phyloP scores from a whole-genome alignment of 2,888 invertebrate genomes.

The Pachymerium ferrugineum region DNA sequence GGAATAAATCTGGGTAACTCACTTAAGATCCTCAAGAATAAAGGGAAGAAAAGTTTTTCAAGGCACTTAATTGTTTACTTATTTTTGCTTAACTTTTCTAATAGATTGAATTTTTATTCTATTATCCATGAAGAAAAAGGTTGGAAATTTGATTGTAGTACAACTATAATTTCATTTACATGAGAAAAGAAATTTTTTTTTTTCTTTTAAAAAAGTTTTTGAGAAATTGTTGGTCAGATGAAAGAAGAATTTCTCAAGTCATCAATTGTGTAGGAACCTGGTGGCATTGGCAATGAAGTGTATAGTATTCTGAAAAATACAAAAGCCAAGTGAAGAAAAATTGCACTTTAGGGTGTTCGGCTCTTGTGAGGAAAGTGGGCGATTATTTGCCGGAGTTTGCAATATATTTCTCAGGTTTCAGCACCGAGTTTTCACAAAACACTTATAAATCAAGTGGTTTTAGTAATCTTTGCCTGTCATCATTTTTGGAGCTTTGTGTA shows the following conservation, averaged over 20 bases:
- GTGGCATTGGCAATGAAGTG: not conserved
- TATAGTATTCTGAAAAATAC: not conserved
- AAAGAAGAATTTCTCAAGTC: not conserved
- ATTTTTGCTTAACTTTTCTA: not conserved
- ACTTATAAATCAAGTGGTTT: conserved; percentile 14
- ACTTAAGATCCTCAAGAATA: not conserved
- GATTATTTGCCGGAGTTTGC: not conserved
- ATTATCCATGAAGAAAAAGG: not conserved
- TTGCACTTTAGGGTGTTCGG: not conserved
- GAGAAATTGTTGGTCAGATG: too few species aligned
- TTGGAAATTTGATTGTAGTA: not conserved
- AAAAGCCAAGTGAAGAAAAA: not conserved
- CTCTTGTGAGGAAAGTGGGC: not conserved
- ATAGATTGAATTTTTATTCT: not conserved
- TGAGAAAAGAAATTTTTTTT: too few species aligned
- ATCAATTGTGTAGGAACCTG: not conserved
- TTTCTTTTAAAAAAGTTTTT: too few species aligned
- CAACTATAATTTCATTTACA: not conserved
- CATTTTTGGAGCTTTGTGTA: not conserved
- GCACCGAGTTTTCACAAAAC: not conserved
- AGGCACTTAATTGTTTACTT: not conserved
- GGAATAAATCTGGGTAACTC: conserved; percentile 13
- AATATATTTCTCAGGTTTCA: not conserved
- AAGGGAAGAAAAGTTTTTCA: not conserved
- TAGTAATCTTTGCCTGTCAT: conserved; percentile 14